Conservation (phyloP, 2,113 vertebrate genomes). For the Arizona elegans region DNA sequence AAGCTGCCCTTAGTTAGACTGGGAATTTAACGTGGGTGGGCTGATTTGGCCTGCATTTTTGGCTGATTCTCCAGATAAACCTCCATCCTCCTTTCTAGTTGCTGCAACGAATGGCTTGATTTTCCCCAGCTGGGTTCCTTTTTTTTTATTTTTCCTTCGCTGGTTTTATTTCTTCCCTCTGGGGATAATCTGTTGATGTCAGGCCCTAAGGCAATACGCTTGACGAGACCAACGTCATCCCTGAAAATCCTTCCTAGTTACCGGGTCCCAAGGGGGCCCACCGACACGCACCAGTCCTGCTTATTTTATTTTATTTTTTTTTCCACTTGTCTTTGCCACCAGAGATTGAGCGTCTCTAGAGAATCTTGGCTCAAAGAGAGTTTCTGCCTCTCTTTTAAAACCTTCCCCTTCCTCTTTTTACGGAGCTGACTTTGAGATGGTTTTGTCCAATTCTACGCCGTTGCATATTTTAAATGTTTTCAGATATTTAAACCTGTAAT, state of each 20-base stretch:
- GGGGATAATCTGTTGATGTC: fast-evolving
- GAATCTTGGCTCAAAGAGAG: not conserved
- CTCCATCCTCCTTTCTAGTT: not conserved
- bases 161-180: not conserved
- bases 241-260: conserved; percentile 22
- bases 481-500: not conserved
- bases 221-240: not conserved
- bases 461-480: not conserved
- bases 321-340: not conserved
- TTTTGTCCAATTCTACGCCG: not conserved
- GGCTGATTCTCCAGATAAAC: not conserved
- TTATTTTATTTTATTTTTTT: conserved; percentile 12
- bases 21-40: not conserved
- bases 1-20: not conserved
- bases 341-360: not conserved
- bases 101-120: fast-evolving
- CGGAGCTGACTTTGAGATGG: not conserved
- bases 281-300: not conserved
- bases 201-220: conserved; percentile 3
- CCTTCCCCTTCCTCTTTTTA: not conserved
- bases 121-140: not conserved
- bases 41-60: not conserved
- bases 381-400: not conserved
- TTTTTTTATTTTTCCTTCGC: not conserved
- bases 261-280: conserved; percentile 23